Percentiles rank a stretch among this genome's conserved stretches.
Conservation (phyloP, 2,888 invertebrate species). For the Troides aeacus region DNA sequence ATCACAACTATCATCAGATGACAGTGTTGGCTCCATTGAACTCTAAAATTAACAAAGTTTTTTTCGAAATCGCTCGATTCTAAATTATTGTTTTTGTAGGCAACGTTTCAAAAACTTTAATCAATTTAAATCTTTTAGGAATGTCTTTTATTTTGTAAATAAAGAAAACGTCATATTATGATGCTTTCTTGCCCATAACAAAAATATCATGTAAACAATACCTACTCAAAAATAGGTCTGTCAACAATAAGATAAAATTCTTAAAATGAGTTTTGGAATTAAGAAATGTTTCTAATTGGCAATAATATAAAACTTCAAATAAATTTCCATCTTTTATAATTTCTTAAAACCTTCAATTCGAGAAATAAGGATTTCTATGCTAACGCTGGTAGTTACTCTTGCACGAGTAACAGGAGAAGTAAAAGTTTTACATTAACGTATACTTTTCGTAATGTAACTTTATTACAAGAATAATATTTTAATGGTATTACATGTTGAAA, state of each 20-base stretch:
- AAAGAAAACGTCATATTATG: conserved; percentile 21
- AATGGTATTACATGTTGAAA: too few species aligned
- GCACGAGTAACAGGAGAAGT: too few species aligned
- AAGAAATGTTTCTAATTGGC: not conserved
- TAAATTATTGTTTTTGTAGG: not conserved
- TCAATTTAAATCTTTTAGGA: conserved; percentile 7
- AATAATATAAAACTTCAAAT: not conserved
- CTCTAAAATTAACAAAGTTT: not conserved
- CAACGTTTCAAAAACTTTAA: not conserved
- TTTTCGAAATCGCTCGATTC: not conserved
- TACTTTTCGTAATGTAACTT: too few species aligned
- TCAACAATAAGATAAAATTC: not conserved
- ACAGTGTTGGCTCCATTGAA: conserved; percentile 47
- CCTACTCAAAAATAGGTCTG: not conserved
- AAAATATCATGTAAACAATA: not conserved
- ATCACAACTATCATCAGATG: conserved; percentile 71
- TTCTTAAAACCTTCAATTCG: too few species aligned
- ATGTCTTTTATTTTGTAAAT: conserved; percentile 27
- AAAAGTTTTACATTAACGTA: too few species aligned
- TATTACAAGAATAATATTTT: too few species aligned
- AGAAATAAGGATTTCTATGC: too few species aligned
- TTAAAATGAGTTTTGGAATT: not conserved
- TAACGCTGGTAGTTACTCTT: too few species aligned
- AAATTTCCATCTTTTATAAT: too few species aligned
- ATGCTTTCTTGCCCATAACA: conserved; percentile 13